Conservation (phyloP, 2,113 vertebrate species). For the Microtus richardsoni region DNA sequence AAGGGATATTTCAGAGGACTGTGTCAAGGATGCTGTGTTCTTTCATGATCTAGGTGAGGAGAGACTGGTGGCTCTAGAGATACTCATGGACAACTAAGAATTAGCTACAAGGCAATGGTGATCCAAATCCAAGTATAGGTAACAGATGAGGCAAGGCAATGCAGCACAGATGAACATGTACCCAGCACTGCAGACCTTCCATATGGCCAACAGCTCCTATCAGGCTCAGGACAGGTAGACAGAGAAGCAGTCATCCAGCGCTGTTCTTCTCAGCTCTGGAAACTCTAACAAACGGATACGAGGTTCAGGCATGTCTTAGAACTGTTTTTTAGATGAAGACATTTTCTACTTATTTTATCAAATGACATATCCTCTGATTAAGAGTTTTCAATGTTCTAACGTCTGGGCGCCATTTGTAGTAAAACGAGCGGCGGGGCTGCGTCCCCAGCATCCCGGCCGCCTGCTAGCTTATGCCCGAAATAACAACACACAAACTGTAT, state of each 20-base stretch:
- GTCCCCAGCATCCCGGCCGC: no score
- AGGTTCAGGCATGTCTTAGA: not conserved
- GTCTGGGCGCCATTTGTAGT: no score
- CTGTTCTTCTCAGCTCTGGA: not conserved
- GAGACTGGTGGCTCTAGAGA: not conserved
- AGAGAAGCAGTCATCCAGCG: not conserved
- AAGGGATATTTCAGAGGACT: not conserved
- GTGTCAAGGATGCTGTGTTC: not conserved
- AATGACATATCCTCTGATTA: not conserved
- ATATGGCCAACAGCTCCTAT: not conserved
- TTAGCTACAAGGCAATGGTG: not conserved
- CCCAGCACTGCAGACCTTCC: not conserved
- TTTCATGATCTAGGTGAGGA: not conserved
- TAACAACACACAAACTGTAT: no score
- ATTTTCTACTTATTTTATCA: slow-evolving; percentile 41
- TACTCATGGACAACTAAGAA: not conserved
- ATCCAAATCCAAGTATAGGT: not conserved
- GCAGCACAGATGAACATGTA: not conserved
- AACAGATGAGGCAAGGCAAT: not conserved
- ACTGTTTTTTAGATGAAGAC: slow-evolving; percentile 39
- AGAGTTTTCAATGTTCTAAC: not conserved
- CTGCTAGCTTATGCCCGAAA: no score
- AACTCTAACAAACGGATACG: not conserved
- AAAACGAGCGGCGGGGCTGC: no score
- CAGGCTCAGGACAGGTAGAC: not conserved